phyloP scores from a whole-genome alignment of 2,797 vertebrate genomes.

The Gallinago solitaria region DNA sequence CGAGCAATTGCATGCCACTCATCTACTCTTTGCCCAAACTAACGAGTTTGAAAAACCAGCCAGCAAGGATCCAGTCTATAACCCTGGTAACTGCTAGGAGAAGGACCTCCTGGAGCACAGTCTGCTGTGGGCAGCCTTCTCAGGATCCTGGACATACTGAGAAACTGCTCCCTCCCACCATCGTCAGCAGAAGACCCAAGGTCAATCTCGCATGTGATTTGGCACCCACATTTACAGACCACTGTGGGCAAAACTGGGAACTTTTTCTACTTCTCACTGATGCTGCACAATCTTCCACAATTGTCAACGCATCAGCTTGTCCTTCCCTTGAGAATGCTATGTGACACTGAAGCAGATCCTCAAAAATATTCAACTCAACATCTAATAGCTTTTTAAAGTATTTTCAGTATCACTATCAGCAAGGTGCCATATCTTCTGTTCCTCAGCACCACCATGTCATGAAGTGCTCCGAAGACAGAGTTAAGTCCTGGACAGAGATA shows the following conservation, averaged over 20 bases:
- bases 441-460: not conserved
- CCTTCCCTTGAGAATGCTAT: not conserved
- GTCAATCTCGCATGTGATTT: not conserved
- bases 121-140: not conserved
- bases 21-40: not conserved
- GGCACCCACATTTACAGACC: not conserved
- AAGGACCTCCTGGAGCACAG: not conserved
- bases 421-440: not conserved
- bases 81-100: not conserved
- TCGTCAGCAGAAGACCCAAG: not conserved
- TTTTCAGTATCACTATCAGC: not conserved
- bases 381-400: not conserved
- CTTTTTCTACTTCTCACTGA: not conserved
- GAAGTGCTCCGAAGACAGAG: not conserved
- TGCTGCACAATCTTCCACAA: not conserved
- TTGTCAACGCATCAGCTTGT: fast-evolving
- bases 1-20: not conserved
- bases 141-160: fast-evolving
- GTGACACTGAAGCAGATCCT: not conserved
- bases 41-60: not conserved
- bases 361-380: not conserved
- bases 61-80: not conserved
- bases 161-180: not conserved
- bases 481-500: not conserved
- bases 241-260: not conserved